Evolutionary conservation across 1,140 invertebrate species (phyloP).

Genomic region (Diachasmimorpha longicaudata): DNA sequence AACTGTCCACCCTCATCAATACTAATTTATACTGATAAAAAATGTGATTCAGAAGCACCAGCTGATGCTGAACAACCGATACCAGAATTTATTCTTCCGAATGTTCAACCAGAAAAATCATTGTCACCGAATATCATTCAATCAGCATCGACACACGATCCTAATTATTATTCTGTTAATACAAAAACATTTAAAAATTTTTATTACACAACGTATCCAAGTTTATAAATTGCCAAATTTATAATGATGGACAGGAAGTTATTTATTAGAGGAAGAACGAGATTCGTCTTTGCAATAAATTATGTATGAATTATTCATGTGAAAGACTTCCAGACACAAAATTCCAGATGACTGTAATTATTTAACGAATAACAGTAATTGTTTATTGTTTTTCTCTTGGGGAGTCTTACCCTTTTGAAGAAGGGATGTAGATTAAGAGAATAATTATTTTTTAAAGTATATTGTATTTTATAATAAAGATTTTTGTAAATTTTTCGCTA

Average conservation of each 20-base stretch:
- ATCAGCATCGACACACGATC: background rate
- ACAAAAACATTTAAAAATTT: background rate
- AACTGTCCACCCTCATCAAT: background rate
- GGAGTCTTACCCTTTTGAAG: background rate
- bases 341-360: too few relatives aligned
- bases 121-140: background rate
- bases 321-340: too few relatives aligned
- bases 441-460: conserved; percentile 4
- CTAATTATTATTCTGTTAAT: background rate
- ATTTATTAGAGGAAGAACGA: too few relatives aligned
- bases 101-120: background rate
- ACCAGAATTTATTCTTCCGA: background rate
- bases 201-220: background rate
- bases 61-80: background rate
- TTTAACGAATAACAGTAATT: too few relatives aligned
- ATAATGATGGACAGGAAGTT: too few relatives aligned
- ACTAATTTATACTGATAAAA: background rate
- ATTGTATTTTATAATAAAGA: conserved; percentile 3
- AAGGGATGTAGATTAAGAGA: background rate
- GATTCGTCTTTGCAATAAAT: too few relatives aligned
- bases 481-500: background rate
- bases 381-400: background rate
- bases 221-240: background rate
- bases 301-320: background rate
- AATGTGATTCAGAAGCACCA: background rate